phyloP scores from a whole-genome alignment of 2,888 invertebrate genomes.

The Diarsia rubi region DNA sequence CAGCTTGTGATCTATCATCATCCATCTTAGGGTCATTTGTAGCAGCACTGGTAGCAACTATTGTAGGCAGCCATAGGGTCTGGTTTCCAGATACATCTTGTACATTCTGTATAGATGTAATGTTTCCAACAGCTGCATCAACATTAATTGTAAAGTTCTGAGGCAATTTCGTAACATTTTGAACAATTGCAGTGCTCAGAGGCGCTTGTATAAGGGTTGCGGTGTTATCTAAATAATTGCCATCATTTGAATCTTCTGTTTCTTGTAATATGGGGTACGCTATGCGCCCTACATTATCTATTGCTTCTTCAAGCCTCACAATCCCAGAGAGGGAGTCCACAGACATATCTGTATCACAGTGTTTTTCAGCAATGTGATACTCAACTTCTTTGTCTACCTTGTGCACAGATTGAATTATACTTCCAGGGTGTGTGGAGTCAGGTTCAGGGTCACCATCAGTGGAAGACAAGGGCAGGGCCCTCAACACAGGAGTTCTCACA shows the following conservation, averaged over 20 bases:
- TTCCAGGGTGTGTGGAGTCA: conserved; percentile 88
- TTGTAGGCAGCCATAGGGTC: conserved; percentile 88
- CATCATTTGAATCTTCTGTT: conserved; percentile 84
- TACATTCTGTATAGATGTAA: conserved; percentile 88
- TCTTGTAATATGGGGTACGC: conserved; percentile 86
- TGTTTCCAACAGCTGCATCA: conserved; percentile 86
- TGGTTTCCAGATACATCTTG: conserved; percentile 86
- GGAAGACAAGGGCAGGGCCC: conserved; percentile 84
- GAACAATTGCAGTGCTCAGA: conserved; percentile 86
- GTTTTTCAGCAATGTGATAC: conserved; percentile 85
- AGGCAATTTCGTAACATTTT: conserved; percentile 87
- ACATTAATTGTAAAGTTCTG: conserved; percentile 89
- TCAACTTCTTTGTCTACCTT: conserved; percentile 86
- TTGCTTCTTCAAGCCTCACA: conserved; percentile 85
- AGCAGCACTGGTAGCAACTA: conserved; percentile 84
- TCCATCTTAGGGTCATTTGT: conserved; percentile 81
- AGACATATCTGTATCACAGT: conserved; percentile 84
- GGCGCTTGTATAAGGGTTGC: conserved; percentile 86
- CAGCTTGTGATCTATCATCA: conserved; percentile 82
- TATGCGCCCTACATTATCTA: conserved; percentile 84
- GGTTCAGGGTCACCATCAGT: conserved; percentile 85
- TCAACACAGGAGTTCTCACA: conserved; percentile 86
- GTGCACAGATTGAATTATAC: conserved; percentile 84
- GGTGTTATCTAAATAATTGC: conserved; percentile 84
- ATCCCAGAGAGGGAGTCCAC: conserved; percentile 85